Evolutionary conservation across 2,797 vertebrate species (phyloP).

Genomic region (Pristis pectinata): DNA sequence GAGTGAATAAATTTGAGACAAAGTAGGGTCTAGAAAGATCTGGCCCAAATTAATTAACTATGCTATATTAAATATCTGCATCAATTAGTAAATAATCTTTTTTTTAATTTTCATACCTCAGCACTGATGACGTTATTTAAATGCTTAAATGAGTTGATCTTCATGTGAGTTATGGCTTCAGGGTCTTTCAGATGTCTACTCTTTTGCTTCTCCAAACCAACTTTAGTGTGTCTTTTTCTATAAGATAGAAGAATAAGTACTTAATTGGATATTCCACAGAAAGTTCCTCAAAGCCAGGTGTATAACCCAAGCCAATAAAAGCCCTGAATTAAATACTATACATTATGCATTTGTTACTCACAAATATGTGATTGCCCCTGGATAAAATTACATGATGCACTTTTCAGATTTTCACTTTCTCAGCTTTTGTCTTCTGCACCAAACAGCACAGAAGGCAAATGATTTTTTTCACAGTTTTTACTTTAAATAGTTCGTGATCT

Average conservation of each 20-base stretch:
- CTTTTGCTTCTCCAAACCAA: neutral
- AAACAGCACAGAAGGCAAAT: neutral
- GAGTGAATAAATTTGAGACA: too few relatives aligned
- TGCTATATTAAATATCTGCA: neutral
- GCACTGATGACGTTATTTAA: constrained; percentile 19
- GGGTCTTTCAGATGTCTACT: neutral
- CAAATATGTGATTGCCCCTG: neutral
- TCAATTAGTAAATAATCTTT: neutral
- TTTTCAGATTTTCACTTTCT: neutral
- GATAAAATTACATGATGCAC: neutral
- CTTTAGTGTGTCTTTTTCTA: constrained; percentile 20
- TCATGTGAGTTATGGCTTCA: constrained; percentile 4
- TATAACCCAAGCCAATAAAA: neutral
- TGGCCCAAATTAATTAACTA: neutral
- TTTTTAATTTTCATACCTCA: neutral
- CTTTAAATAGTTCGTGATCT: neutral
- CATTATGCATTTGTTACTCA: neutral
- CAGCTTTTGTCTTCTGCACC: neutral
- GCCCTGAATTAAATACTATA: neutral
- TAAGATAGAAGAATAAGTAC: neutral
- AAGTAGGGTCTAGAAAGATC: too few relatives aligned
- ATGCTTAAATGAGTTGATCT: neutral
- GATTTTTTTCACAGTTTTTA: neutral
- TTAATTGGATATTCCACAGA: neutral
- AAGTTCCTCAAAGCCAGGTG: neutral